phyloP scores from a whole-genome alignment of 2,113 vertebrate species.

The Corythornis cristatus region DNA sequence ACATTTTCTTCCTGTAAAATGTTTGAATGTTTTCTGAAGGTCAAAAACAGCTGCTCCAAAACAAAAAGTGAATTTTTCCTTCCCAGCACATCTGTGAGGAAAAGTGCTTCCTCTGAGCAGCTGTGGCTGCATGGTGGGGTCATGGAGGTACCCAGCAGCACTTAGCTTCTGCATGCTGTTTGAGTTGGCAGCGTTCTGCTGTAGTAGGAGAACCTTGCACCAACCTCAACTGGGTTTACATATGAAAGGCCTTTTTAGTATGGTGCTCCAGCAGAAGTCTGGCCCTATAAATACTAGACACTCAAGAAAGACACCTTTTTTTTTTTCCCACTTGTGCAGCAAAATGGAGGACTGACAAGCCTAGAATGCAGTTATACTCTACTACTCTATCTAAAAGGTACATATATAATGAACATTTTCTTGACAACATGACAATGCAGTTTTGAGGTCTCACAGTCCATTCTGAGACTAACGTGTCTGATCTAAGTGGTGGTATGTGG shows the following conservation, averaged over 20 bases:
- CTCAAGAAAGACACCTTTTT: background rate
- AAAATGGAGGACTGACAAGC: background rate
- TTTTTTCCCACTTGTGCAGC: fast-evolving
- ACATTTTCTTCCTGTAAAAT: no score
- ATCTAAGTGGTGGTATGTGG: background rate
- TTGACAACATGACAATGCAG: background rate
- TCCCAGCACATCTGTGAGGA: no score
- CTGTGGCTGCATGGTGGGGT: no score
- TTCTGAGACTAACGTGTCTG: background rate
- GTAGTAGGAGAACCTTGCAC: background rate
- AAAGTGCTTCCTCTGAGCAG: no score
- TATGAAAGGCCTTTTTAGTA: background rate
- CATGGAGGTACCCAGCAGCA: no score
- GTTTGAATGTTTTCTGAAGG: no score
- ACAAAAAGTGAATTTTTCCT: no score
- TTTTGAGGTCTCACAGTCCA: background rate
- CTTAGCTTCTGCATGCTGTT: no score
- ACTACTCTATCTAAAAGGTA: background rate
- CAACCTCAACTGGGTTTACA: background rate
- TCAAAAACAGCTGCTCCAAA: no score
- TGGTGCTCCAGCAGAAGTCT: background rate
- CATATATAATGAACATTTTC: background rate
- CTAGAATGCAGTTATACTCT: background rate
- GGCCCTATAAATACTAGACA: background rate
- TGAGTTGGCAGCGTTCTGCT: no score